A percentile compares a stretch with the other conserved stretches of the same genome.
These are phyloP conservation scores for Microhierax caerulescens DNA, from an alignment of 2,797 vertebrate genomes.

Conservation along the genomic window DNA sequence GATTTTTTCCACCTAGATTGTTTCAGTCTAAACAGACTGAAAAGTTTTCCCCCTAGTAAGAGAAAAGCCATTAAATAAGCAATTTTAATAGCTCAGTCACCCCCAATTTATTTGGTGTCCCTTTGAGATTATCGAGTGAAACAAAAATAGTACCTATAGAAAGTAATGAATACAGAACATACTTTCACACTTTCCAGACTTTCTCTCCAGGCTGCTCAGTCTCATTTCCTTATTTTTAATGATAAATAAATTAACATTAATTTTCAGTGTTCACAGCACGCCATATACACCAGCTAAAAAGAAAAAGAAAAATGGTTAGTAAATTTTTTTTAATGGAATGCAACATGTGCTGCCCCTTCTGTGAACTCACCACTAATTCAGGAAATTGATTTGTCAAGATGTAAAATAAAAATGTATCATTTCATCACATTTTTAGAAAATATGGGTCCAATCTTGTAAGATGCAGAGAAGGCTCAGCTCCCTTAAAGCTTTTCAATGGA, in stretches of 20 bases:
- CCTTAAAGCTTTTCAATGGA: conserved; percentile 31
- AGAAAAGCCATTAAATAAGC: conserved; percentile 70
- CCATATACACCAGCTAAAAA: background rate
- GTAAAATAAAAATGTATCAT: conserved; percentile 36
- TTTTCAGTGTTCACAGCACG: background rate
- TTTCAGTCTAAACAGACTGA: conserved; percentile 72
- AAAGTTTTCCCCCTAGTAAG: conserved; percentile 66
- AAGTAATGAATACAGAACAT: conserved; percentile 2
- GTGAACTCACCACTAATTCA: conserved; percentile 33
- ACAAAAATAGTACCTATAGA: conserved; percentile 48
- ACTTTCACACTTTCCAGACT: conserved; percentile 36
- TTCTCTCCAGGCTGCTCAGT: background rate
- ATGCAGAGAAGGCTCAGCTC: background rate
- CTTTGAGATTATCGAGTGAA: conserved; percentile 66
- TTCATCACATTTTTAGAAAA: conserved; percentile 57
- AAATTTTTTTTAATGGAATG: conserved; percentile 1
- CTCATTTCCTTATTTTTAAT: conserved; percentile 52
- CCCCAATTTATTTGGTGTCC: conserved; percentile 67
- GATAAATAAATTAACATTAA: conserved; percentile 47
- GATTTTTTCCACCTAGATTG: conserved; percentile 75
- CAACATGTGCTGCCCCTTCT: conserved; percentile 15
- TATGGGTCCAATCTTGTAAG: background rate
- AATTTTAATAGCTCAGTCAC: conserved; percentile 67
- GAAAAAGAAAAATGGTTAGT: background rate
- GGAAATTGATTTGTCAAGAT: conserved; percentile 62